phyloP scores from a whole-genome alignment of 2,797 vertebrate genomes.

The Anguilla obscura region DNA sequence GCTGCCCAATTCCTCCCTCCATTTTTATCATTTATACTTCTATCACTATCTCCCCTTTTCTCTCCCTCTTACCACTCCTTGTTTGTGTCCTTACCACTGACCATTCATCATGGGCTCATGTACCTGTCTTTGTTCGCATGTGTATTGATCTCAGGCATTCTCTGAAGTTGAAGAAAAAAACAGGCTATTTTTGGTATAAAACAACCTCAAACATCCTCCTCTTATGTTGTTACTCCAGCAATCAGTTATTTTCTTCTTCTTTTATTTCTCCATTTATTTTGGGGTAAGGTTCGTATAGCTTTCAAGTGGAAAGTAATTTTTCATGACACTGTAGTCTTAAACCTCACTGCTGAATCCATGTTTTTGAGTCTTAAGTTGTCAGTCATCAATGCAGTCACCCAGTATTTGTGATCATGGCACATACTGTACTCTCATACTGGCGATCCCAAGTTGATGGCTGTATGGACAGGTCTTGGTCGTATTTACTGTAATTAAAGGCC shows the following conservation, averaged over 20 bases:
- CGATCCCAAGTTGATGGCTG: background rate
- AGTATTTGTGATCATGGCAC: background rate
- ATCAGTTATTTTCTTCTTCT: background rate
- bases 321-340: background rate
- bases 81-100: background rate
- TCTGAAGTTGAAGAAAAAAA: background rate
- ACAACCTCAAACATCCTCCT: background rate
- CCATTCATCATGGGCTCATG: background rate
- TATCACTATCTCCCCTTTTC: background rate
- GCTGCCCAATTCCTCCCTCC: background rate
- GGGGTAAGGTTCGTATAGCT: background rate
- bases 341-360: background rate
- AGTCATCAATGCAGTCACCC: background rate
- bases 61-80: background rate
- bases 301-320: background rate
- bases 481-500: background rate
- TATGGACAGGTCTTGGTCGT: background rate
- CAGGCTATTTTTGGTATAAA: background rate
- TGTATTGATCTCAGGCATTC: background rate
- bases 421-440: background rate
- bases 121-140: background rate
- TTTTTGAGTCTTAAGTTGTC: background rate
- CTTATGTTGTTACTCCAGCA: background rate
- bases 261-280: background rate
- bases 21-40: background rate